Percentiles rank a stretch among this genome's conserved stretches.
These are phyloP conservation scores for Rhabdophis nuchalis DNA, from an alignment of 2,797 vertebrate species.

Conservation along the genomic window DNA sequence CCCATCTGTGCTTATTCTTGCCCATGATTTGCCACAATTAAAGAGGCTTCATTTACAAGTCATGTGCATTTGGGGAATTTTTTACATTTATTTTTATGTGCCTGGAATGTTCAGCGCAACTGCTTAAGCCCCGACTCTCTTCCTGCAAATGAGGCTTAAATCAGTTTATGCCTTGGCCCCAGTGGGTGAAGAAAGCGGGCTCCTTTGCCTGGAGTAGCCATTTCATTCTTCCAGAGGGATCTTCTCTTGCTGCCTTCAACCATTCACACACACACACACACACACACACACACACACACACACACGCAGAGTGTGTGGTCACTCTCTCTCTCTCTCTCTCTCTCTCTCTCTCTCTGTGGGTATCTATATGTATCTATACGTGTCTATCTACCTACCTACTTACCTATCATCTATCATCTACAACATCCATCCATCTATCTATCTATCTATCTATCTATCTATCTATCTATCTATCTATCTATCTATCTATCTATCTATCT, in stretches of 20 bases:
- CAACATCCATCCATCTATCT: too few relatives aligned
- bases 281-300: neutral
- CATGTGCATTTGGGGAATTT: slow-evolving; percentile 20
- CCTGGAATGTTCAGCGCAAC: neutral
- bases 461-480: too few relatives aligned
- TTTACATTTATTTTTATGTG: neutral
- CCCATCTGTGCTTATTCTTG: neutral
- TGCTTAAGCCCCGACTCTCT: neutral
- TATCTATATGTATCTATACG: too few relatives aligned
- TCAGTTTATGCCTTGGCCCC: neutral
- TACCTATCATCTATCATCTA: too few relatives aligned
- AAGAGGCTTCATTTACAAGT: slow-evolving; percentile 11
- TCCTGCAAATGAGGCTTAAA: neutral
- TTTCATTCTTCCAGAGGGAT: neutral
- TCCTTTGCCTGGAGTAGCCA: neutral
- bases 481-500: too few relatives aligned
- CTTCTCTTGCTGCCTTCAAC: neutral
- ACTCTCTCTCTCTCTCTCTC: too few relatives aligned
- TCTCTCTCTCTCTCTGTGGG: too few relatives aligned
- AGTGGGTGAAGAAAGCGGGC: neutral
- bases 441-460: too few relatives aligned
- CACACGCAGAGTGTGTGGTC: too few relatives aligned
- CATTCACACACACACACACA: too few relatives aligned
- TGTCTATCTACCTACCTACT: too few relatives aligned
- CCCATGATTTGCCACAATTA: slow-evolving; percentile 11